Base-by-base conservation (phyloP, 2,888 invertebrate genomes). In the Laspeyria flexula region DNA sequence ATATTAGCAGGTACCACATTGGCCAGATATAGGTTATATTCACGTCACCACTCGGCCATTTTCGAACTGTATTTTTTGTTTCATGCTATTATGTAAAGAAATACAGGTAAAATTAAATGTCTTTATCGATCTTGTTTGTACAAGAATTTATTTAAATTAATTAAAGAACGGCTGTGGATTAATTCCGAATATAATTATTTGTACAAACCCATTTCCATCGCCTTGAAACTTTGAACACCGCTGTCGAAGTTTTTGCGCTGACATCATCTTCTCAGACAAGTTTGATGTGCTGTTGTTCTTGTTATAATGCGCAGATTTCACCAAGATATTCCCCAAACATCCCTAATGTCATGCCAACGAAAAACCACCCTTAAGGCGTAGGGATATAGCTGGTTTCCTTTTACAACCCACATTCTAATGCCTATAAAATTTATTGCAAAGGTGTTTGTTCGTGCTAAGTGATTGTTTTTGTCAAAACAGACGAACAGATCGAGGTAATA, bases 151-250 rank as follows among this genome's bases (percentile, higher is more conserved):
- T 46, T 7, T 12, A 31, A 59, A 45, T 43, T 55, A 41, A 46
- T 34, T 55, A 40, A 41, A 42, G 37, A 45, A 34, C 33, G 15
- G 3, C 3, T 23, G 29, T 7, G 12, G 33, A 18, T 38, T 41
- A 29, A 40, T 40, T 40, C 29, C 6, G 29, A 40, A 40, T 16
- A 5, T 40, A 29, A 43, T 46, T 58, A 43, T 40, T 37, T 12
- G 38, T 13, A 29, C 27, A 23, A 35, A 43, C 37, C 45, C 33
- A 56, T 56, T 49, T 46, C 31, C 33, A 49, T 46, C 35, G 33
- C 33, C 33, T 33, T 42, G 13, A 42, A 42, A 42, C 42, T 42
- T 42, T 10, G 12, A 12, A 41, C 13, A 31, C 21, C 18, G 12
- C 21, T 18, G 18, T 16, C 31, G 23, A 42, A 42, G 23, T 42